phyloP scores from a whole-genome alignment of 1,140 invertebrate genomes.

The Ceratina calcarata region DNA sequence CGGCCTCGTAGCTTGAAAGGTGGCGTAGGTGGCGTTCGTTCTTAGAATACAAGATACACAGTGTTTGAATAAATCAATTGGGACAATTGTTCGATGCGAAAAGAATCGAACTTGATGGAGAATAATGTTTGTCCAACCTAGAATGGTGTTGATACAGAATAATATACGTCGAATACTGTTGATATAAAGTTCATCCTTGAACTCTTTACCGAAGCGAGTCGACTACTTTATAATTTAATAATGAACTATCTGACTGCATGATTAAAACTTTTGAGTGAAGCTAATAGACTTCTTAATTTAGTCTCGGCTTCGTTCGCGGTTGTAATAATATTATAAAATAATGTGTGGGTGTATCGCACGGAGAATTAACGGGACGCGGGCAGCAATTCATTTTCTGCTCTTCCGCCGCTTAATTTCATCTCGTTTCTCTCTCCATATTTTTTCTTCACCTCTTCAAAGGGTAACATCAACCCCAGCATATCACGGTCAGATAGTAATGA shows the following conservation, averaged over 20 bases:
- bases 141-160: too few species aligned
- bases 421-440: not conserved
- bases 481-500: conserved; percentile 37
- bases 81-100: not conserved
- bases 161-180: too few species aligned
- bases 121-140: too few species aligned
- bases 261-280: not conserved
- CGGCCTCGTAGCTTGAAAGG: conserved; percentile 1
- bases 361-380: conserved; percentile 17
- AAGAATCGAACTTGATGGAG: too few species aligned
- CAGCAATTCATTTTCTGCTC: conserved; percentile 51
- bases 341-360: not conserved
- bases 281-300: too few species aligned
- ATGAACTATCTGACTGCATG: too few species aligned
- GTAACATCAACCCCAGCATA: conserved; percentile 31
- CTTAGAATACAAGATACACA: not conserved
- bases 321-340: conserved; percentile 8
- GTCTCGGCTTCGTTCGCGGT: too few species aligned
- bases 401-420: not conserved
- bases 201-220: too few species aligned
- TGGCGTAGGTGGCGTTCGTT: conserved; percentile 3
- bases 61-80: not conserved
- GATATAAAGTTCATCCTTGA: too few species aligned
- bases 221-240: too few species aligned
- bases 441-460: conserved; percentile 26